Evolutionary conservation across 2,113 vertebrate genomes (phyloP), one percentile per base, ranked within the genome.

Genomic region (Anoplopoma fimbria): DNA sequence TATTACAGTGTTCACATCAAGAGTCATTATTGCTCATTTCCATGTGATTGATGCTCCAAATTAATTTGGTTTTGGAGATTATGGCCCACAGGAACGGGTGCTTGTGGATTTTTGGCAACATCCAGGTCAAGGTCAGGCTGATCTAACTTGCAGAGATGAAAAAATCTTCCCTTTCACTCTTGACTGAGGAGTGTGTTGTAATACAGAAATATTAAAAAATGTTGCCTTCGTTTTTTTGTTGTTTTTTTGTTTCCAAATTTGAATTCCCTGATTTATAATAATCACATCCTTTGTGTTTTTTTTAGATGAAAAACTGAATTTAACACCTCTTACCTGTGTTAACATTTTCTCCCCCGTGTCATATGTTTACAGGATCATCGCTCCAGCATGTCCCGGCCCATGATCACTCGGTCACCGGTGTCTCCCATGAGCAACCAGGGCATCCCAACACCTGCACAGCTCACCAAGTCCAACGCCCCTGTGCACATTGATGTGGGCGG

Each of bases 401-500:
- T 99, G 96, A 97, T 99, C 94, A 98, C 97, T 92, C 97, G 98
- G 93, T 99, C 98, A 87, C 98, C 98, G 84, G 98, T 97, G 90
- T 99, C 98, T 90, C 98, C 98, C 85, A 95, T 99, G 95, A 99
- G 96, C 95, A 99, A 96, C 93, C 98, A 99, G 97, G 98, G 98
- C 94, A 99, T 99, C 91, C 98, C 98, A 78, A 97, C 98, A 80
- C 96, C 98, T 88, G 98, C 98, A 82, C 98, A 99, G 87, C 97
- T 99, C 96, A 99, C 98, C 88, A 99, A 99, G 91, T 99, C 98
- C 96, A 99, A 99, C 77, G 98, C 98, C 12, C 98, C 98, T 2
- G 98, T 99, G 94, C 98, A 99, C 95, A 99, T 99, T 64, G 98
- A 99, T 36, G 98, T 99, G 93, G 98, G 98, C 80, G 98, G 98